phyloP scores from a whole-genome alignment of 2,113 vertebrate genomes.

The Pangasianodon hypophthalmus region DNA sequence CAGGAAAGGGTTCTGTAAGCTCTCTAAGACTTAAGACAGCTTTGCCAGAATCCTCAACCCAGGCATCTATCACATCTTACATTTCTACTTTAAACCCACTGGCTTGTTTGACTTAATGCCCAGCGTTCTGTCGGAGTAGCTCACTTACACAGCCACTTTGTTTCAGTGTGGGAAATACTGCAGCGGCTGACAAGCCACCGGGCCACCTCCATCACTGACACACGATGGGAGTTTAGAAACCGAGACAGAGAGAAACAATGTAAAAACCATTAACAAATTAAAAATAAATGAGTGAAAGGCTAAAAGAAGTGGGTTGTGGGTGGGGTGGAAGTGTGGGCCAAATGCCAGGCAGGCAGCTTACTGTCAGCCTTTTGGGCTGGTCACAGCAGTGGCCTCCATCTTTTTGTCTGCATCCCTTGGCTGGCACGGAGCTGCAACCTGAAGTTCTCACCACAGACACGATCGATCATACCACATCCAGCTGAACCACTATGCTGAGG shows the following conservation, averaged over 20 bases:
- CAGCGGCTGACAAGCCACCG: neutral
- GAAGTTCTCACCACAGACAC: slow-evolving; percentile 68
- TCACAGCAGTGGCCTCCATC: slow-evolving; percentile 70
- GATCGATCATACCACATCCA: slow-evolving; percentile 67
- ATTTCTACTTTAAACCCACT: slow-evolving; percentile 10
- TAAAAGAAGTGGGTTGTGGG: slow-evolving; percentile 38
- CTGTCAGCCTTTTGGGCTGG: slow-evolving; percentile 68
- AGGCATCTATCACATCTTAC: slow-evolving; percentile 7
- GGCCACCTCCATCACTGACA: slow-evolving; percentile 28
- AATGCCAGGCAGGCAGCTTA: slow-evolving; percentile 73
- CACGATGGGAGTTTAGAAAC: slow-evolving; percentile 54
- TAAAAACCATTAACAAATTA: slow-evolving; percentile 62
- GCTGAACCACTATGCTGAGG: slow-evolving; percentile 61
- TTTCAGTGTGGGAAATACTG: slow-evolving; percentile 25
- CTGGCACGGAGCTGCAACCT: slow-evolving; percentile 67
- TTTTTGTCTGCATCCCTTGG: slow-evolving; percentile 69
- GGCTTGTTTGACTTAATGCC: slow-evolving; percentile 20
- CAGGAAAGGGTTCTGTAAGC: neutral
- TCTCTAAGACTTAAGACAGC: neutral
- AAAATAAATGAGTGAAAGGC: slow-evolving; percentile 54
- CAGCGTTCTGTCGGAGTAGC: neutral
- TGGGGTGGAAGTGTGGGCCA: slow-evolving; percentile 59
- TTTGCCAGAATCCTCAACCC: slow-evolving; percentile 19
- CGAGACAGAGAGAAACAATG: slow-evolving; percentile 55
- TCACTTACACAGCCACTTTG: slow-evolving; percentile 6